These are phyloP conservation scores for Valencia hispanica DNA, from an alignment of 2,797 vertebrate species.

Conservation along the genomic window DNA sequence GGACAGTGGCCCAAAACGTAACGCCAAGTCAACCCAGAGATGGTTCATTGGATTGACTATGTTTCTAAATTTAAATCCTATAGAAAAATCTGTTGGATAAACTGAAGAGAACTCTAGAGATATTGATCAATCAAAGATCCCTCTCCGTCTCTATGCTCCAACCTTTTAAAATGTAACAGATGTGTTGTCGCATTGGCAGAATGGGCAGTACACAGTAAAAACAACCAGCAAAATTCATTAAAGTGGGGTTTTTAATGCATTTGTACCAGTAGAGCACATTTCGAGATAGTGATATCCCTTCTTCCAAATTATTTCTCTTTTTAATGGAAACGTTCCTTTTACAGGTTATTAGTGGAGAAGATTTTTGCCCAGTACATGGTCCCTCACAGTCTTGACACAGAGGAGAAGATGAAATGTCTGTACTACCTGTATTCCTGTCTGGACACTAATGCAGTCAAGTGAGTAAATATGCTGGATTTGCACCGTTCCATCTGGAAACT, in stretches of 20 bases:
- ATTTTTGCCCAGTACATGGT: constrained; percentile 99
- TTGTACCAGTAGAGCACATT: neutral
- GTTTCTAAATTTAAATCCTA: neutral
- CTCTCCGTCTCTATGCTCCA: neutral
- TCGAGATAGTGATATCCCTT: neutral
- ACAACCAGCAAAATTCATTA: neutral
- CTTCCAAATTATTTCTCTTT: neutral
- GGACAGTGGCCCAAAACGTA: too few relatives aligned
- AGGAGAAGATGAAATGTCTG: constrained; percentile 99
- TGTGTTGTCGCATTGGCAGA: neutral
- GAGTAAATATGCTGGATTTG: constrained; percentile 45
- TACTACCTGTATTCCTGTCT: constrained; percentile 99
- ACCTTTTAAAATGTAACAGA: neutral
- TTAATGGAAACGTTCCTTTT: neutral
- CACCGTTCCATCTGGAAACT: neutral
- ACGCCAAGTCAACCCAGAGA: neutral
- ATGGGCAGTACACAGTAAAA: neutral
- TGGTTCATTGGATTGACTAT: neutral
- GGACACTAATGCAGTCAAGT: constrained; percentile 99
- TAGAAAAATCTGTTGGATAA: neutral
- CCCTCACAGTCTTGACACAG: constrained; percentile 97
- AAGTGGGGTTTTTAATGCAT: neutral
- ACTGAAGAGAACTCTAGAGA: neutral
- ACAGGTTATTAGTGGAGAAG: constrained; percentile 96
- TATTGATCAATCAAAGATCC: neutral